Evolutionary conservation across 2,797 vertebrate species (phyloP).

Genomic region (Leptodactylus fallax): DNA sequence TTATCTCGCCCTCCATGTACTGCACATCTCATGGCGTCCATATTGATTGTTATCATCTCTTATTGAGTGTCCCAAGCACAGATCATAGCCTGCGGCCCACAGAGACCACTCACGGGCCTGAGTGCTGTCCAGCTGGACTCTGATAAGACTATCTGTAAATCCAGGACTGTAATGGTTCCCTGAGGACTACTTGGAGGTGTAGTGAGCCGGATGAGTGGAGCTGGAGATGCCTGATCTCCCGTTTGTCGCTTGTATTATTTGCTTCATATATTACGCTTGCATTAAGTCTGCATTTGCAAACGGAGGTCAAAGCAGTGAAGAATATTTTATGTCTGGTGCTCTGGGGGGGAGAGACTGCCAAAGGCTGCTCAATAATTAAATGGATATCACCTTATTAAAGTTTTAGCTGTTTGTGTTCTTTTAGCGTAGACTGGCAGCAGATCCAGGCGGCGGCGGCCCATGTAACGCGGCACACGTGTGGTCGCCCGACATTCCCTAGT

Average conservation of each 20-base stretch:
- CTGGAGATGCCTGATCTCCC: neutral
- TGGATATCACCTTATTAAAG: constrained; percentile 39
- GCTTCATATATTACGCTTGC: neutral
- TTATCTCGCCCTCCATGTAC: no score
- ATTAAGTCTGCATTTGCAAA: constrained; percentile 32
- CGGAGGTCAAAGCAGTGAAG: constrained; percentile 23
- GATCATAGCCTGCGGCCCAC: neutral
- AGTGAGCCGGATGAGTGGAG: neutral
- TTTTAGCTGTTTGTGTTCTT: constrained; percentile 36
- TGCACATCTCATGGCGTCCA: neutral
- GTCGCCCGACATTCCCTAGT: neutral
- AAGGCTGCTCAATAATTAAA: constrained; percentile 43
- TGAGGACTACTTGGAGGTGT: neutral
- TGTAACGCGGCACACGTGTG: neutral
- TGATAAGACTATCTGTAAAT: neutral
- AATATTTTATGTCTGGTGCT: constrained; percentile 6
- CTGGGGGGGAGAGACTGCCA: constrained; percentile 2
- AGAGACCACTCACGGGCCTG: neutral
- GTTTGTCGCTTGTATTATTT: neutral
- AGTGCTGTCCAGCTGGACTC: neutral
- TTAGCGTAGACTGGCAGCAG: constrained; percentile 18
- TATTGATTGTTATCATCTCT: neutral
- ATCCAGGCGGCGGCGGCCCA: neutral
- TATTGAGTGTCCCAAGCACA: neutral
- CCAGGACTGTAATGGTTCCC: neutral